Percentiles rank a stretch among this genome's conserved stretches.
Evolutionary conservation across 2,113 vertebrate species (phyloP).

Genomic region (Phrynocephalus versicolor): DNA sequence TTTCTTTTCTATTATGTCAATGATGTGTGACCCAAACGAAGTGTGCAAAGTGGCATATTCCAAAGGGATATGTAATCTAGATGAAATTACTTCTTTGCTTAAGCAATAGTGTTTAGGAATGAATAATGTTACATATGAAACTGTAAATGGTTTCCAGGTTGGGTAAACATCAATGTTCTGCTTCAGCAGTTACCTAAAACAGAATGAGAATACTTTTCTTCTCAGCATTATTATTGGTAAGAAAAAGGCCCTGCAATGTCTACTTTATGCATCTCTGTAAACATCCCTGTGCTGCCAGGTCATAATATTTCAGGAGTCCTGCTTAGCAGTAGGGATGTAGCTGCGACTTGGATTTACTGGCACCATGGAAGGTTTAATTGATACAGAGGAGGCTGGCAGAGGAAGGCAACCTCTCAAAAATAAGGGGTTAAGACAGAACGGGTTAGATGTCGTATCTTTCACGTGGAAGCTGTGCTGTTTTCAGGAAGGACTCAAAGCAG

Average conservation of each 20-base stretch:
- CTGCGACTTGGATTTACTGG: not conserved
- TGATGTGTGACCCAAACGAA: rapidly evolving
- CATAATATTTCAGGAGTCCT: not conserved
- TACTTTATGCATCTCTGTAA: not conserved
- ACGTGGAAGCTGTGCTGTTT: not conserved
- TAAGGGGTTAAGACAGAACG: not conserved
- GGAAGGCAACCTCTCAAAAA: not conserved
- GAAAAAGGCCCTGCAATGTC: constrained; percentile 1
- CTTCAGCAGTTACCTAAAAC: constrained; percentile 22
- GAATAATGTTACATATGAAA: not conserved
- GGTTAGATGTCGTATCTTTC: not conserved
- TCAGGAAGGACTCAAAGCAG: not conserved
- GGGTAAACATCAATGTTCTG: not conserved
- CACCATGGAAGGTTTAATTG: not conserved
- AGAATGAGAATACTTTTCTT: constrained; percentile 2
- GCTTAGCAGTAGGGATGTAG: not conserved
- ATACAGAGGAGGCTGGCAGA: too few species aligned
- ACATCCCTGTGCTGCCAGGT: not conserved
- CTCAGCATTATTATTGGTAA: not conserved
- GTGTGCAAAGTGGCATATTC: not conserved
- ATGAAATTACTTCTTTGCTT: constrained; percentile 7
- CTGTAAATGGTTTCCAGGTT: not conserved
- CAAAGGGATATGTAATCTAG: not conserved
- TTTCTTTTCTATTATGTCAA: not conserved
- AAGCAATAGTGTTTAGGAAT: not conserved